These are phyloP conservation scores for Sinohyriopsis cumingii DNA, from an alignment of 2,888 invertebrate species.

Conservation along the genomic window DNA sequence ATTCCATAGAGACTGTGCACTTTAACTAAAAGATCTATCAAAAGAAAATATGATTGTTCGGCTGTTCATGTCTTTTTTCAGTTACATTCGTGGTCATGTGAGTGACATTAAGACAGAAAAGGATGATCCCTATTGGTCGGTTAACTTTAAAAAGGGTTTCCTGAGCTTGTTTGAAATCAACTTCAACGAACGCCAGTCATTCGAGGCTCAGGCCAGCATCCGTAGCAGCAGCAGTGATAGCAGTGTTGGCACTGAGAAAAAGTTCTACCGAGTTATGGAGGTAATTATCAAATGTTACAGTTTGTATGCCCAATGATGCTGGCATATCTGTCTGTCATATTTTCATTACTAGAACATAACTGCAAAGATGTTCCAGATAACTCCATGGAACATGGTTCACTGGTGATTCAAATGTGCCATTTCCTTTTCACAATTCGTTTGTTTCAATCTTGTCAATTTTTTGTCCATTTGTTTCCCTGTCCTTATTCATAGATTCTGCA, in stretches of 20 bases:
- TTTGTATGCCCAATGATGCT: not conserved
- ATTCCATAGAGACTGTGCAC: too few relatives aligned
- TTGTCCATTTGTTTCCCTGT: too few relatives aligned
- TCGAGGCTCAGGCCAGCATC: constrained; percentile 23
- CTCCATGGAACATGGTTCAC: too few relatives aligned
- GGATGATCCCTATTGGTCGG: constrained; percentile 68
- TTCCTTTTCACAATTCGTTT: too few relatives aligned
- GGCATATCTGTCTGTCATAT: too few relatives aligned
- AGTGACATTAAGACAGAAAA: constrained; percentile 54
- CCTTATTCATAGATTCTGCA: too few relatives aligned
- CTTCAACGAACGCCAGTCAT: constrained; percentile 44
- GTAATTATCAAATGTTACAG: constrained; percentile 19
- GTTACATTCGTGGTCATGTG: constrained; percentile 52
- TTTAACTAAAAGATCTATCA: too few relatives aligned
- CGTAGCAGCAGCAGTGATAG: not conserved
- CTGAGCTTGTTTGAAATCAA: constrained; percentile 65
- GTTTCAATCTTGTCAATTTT: too few relatives aligned
- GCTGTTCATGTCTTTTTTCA: constrained; percentile 10
- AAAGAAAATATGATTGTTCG: not conserved
- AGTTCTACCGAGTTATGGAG: constrained; percentile 53
- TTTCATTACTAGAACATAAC: too few relatives aligned
- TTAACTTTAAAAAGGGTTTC: constrained; percentile 71
- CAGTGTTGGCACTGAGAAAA: constrained; percentile 6
- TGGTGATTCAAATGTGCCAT: too few relatives aligned
- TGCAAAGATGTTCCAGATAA: too few relatives aligned